Base-by-base conservation (phyloP, 2,113 vertebrate species). In the Ceratotherium simum region DNA sequence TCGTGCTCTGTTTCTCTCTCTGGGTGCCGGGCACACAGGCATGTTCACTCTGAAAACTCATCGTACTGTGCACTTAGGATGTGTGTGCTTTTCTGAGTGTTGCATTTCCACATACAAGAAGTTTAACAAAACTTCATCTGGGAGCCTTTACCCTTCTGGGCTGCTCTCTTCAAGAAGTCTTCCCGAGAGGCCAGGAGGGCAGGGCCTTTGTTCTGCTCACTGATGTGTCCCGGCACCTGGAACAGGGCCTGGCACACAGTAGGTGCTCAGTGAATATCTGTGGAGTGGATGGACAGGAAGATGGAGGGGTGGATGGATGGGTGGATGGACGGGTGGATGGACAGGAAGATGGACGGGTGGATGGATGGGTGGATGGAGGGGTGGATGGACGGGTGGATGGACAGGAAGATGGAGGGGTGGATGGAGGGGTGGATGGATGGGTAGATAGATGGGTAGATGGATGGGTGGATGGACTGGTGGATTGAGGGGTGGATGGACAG, bases 261-360 rank as follows among this genome's bases (percentile, higher is more conserved):
- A 88, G 65, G 42, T 70, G 39, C 65, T 93, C 33, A 70, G 85
- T 42, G 51, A 89, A 58, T 70, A n/a, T 64, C n/a, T 69, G 46
- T 65, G 36, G 62, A 33, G 4, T 67, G 29, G 25, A 8, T 31
- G 31, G 29, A 18, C 42, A 42, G 23, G 5, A 58, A 8, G 46
- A 21, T 91, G 25, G 21, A 13, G 33, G 23, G 8, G 31, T 83
- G 39, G 60, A 12, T 46, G 29, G 51, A 13, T 42, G 21, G 65
- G 27, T 88, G 33, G 14, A 23, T 87, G 60, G 23, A 48, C 11
- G 8, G 7, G 4, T 73, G 56, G 8, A 13, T 48, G n/a, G n/a
- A n/a, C 48, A n/a, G n/a, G 39, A 25, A 25, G 25, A 6, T 39
- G 73, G 48, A 17, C 25, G 11, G 56, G 20, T 87, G 39, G 17